These are phyloP conservation scores for Polyodon spathula DNA, from an alignment of 2,113 vertebrate species.

Conservation along the genomic window DNA sequence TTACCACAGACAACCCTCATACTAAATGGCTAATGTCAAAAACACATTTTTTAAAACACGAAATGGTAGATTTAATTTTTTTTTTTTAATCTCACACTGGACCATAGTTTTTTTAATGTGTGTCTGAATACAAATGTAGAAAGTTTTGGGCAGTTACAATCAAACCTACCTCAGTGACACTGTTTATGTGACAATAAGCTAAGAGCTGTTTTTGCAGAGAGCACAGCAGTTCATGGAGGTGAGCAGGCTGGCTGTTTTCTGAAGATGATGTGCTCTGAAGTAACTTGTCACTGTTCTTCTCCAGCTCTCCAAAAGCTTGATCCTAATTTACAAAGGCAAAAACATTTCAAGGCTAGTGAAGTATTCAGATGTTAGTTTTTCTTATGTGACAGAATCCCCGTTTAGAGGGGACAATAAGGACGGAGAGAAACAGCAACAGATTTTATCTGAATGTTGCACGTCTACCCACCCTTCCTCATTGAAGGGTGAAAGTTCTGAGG, in stretches of 20 bases:
- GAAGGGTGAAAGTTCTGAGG: too few relatives aligned
- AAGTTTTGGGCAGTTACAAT: neutral
- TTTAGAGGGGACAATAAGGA: too few relatives aligned
- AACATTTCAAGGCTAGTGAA: neutral
- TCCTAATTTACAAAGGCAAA: conserved; percentile 57
- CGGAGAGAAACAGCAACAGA: too few relatives aligned
- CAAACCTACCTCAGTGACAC: conserved; percentile 70
- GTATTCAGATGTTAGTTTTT: too few relatives aligned
- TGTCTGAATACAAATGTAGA: neutral
- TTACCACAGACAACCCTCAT: too few relatives aligned
- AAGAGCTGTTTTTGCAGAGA: conserved; percentile 92
- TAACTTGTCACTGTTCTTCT: conserved; percentile 96
- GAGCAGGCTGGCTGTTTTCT: conserved; percentile 92
- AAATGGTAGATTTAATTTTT: too few relatives aligned
- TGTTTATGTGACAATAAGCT: conserved; percentile 91
- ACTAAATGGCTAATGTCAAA: too few relatives aligned
- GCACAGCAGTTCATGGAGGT: conserved; percentile 90
- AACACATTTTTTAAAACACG: too few relatives aligned
- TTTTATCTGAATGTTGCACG: too few relatives aligned
- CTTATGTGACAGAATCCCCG: too few relatives aligned
- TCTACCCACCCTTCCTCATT: too few relatives aligned
- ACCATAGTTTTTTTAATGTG: too few relatives aligned
- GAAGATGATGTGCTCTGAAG: conserved; percentile 79
- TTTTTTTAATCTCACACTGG: neutral
- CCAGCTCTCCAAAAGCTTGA: conserved; percentile 92